A percentile compares a stretch with the other conserved stretches of the same genome.
Evolutionary conservation across 2,888 invertebrate species (phyloP).

Genomic region (Adineta ricciae): DNA sequence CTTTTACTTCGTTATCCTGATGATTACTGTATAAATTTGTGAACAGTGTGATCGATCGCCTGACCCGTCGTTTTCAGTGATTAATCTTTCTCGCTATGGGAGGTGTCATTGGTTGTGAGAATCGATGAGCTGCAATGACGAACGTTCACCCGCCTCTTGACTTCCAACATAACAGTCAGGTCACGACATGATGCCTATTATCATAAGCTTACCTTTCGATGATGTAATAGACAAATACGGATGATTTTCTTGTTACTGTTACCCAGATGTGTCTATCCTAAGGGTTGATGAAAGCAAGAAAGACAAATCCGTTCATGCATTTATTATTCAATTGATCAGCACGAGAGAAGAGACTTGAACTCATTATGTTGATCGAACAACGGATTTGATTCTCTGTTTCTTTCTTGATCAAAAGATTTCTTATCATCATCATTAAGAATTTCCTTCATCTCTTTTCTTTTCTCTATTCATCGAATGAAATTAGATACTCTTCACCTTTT

Average conservation of each 20-base stretch:
- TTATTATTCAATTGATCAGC: constrained; percentile 4
- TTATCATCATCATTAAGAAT: not conserved
- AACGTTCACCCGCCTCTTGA: not conserved
- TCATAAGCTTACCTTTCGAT: constrained; percentile 4
- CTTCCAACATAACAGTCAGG: not conserved
- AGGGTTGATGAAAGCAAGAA: not conserved
- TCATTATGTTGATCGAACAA: not conserved
- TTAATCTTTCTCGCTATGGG: not conserved
- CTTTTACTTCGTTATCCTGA: not conserved
- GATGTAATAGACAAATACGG: not conserved
- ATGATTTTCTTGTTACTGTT: constrained; percentile 5
- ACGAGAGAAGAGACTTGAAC: not conserved
- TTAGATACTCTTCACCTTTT: not conserved
- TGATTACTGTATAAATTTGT: not conserved
- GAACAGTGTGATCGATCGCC: not conserved
- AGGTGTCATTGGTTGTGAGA: not conserved
- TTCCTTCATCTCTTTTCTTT: not conserved
- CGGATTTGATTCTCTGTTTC: not conserved
- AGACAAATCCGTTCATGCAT: not conserved
- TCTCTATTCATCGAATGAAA: not conserved
- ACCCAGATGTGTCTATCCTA: not conserved
- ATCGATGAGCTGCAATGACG: not conserved
- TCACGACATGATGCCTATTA: constrained; percentile 13
- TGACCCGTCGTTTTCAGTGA: not conserved
- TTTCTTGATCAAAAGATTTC: constrained; percentile 6